Conservation (phyloP, 2,797 vertebrate genomes). For the Arrhamphus sclerolepis region DNA sequence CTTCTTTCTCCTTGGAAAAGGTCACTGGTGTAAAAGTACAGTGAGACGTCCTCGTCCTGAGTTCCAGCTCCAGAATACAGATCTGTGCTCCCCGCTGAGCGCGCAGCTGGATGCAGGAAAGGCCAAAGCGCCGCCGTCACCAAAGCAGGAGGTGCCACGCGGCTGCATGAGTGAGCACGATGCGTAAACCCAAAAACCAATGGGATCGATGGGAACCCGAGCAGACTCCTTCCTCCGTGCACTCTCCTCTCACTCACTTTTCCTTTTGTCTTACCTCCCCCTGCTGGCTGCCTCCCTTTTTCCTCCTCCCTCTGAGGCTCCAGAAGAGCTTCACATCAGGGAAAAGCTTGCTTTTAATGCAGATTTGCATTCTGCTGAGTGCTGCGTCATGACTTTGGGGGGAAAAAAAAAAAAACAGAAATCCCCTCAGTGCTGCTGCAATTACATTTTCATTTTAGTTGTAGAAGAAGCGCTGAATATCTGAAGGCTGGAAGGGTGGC, state of each 20-base stretch:
- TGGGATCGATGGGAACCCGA: constrained; percentile 37
- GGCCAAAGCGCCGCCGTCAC: constrained; percentile 17
- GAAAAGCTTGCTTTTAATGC: constrained; percentile 48
- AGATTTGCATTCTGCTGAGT: constrained; percentile 58
- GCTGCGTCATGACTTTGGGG: constrained; percentile 67
- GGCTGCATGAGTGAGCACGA: constrained; percentile 25
- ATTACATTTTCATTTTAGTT: constrained; percentile 59
- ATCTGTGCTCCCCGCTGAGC: constrained; percentile 18
- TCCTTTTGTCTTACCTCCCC: constrained; percentile 84
- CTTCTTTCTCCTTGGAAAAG: constrained; percentile 17
- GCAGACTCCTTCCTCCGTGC: constrained; percentile 22
- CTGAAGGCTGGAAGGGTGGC: constrained; percentile 9
- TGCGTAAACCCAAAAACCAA: constrained; percentile 48
- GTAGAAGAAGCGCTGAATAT: constrained; percentile 32
- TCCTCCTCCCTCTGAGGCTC: constrained; percentile 39
- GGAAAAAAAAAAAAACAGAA: constrained; percentile 28
- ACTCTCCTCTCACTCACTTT: constrained; percentile 58
- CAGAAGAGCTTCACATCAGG: constrained; percentile 21
- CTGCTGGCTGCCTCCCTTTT: constrained; percentile 77
- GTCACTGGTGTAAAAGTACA: constrained; percentile 49
- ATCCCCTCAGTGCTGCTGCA: constrained; percentile 30
- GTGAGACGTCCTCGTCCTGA: constrained; percentile 9
- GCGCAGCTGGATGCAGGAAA: constrained; percentile 41
- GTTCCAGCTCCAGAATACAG: constrained; percentile 10
- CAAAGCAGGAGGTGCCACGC: constrained; percentile 17